Base-by-base conservation (phyloP, 2,888 invertebrate genomes). In the Erebia epiphron region DNA sequence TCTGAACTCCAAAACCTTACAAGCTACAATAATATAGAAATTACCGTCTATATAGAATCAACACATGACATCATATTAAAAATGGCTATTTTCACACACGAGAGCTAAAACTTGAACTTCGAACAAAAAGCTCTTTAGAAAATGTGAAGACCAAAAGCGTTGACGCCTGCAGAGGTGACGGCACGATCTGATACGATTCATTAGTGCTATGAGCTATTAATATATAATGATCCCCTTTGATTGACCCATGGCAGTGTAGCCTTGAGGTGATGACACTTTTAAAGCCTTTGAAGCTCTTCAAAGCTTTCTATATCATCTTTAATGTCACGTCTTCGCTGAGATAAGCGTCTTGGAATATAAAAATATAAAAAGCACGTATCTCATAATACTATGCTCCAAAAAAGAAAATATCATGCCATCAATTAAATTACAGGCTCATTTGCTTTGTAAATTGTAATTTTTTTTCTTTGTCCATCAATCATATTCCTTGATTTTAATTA, bases 121-220 rank as follows among this genome's bases (percentile, higher is more conserved):
- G 67, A 78, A 87, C 86, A 89, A 89, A 88, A 86, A 84, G 77
- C 75, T 74, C 82, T 73, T 83, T 78, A 77, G 83, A 84, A 87
- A 80, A 81, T 78, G 79, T 82, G 79, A 84, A 84, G 83, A 79
- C 87, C 86, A 79, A 88, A 90, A 88, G 81, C 86, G 84, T 86
- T 85, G 86, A 80, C 85, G 79, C 62, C 80, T 83, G 75, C 81
- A 79, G 82, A 85, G 85, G 83, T 86, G 88, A 80, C 83, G 84
- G 79, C 80, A 83, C 86, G 90, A 92, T 92, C 93, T 91, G 94
- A 94, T 94, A 94, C 90, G 94, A 91, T 94, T 94, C 93, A 93
- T 94, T 94, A 93, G 86, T 84, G 85, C 90, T 93, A 94, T 88
- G 92, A 91, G 84, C 88, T 91, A 90, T 93, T 91, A 93, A 93